These are phyloP conservation scores for Solea solea DNA, from an alignment of 2,113 vertebrate species.

Conservation along the genomic window DNA sequence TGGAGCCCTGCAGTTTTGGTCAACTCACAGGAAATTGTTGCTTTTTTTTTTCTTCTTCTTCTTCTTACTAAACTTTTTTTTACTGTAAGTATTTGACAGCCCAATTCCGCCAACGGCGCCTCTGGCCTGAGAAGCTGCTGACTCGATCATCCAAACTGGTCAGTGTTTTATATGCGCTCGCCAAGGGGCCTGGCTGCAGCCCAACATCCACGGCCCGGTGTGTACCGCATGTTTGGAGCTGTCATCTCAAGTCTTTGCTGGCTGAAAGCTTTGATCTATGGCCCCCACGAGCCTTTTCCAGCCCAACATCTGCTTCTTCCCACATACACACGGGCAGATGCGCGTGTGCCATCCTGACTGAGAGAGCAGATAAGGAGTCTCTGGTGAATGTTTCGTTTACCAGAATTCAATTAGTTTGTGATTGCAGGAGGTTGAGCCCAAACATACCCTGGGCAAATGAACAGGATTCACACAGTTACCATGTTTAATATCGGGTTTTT, in stretches of 20 bases:
- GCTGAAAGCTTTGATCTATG: slow-evolving; percentile 70
- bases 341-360: slow-evolving; percentile 17
- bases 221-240: slow-evolving; percentile 44
- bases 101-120: slow-evolving; percentile 53
- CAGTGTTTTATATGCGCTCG: slow-evolving; percentile 47
- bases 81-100: slow-evolving; percentile 46
- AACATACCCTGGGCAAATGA: slow-evolving; percentile 34
- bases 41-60: slow-evolving; percentile 1
- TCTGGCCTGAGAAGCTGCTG: slow-evolving; percentile 68
- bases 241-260: slow-evolving; percentile 56
- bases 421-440: slow-evolving; percentile 12
- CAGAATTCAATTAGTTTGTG: slow-evolving; percentile 44
- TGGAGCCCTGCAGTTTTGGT: slow-evolving; percentile 1
- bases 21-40: slow-evolving; percentile 4
- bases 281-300: slow-evolving; percentile 40
- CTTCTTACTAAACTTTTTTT: slow-evolving; percentile 32
- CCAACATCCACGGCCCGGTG: slow-evolving; percentile 42
- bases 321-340: slow-evolving; percentile 59
- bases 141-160: slow-evolving; percentile 57
- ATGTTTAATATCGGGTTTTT: slow-evolving; percentile 2
- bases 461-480: slow-evolving; percentile 20
- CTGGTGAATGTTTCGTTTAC: slow-evolving; percentile 42
- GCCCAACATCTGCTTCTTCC: slow-evolving; percentile 57
- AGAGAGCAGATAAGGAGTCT: slow-evolving; percentile 41
- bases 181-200: slow-evolving; percentile 55